These are phyloP conservation scores for Drosophila tanythrix DNA, from an alignment of 2,888 invertebrate genomes.

Conservation along the genomic window DNA sequence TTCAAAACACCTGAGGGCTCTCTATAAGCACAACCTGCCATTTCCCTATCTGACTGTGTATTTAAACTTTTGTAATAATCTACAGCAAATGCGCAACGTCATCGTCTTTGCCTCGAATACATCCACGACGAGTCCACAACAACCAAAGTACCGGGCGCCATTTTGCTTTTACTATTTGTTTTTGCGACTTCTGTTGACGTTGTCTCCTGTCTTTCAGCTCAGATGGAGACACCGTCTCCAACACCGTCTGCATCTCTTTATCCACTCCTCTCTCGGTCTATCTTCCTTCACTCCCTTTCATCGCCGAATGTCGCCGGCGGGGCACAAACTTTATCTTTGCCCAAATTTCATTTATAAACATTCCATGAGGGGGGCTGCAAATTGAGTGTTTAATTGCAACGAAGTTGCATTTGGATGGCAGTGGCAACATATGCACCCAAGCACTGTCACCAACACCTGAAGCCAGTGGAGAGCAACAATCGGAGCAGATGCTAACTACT, in stretches of 20 bases:
- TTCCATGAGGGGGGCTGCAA: slow-evolving; percentile 63
- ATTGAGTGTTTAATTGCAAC: slow-evolving; percentile 77
- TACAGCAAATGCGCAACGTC: slow-evolving; percentile 77
- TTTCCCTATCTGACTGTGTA: slow-evolving; percentile 58
- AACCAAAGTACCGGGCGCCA: slow-evolving; percentile 68
- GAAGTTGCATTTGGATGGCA: slow-evolving; percentile 61
- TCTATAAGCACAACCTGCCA: slow-evolving; percentile 32
- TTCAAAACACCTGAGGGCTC: slow-evolving; percentile 68
- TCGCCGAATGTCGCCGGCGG: slow-evolving; percentile 47
- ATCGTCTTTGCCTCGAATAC: slow-evolving; percentile 55
- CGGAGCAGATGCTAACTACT: slow-evolving; percentile 27
- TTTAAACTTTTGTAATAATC: slow-evolving; percentile 79
- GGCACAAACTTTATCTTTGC: slow-evolving; percentile 74
- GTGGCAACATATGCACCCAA: slow-evolving; percentile 60
- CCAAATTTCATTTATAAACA: slow-evolving; percentile 77
- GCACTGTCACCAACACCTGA: slow-evolving; percentile 7
- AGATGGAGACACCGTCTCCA: background rate
- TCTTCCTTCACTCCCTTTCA: slow-evolving; percentile 6
- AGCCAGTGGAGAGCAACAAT: slow-evolving; percentile 6
- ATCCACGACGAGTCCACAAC: slow-evolving; percentile 31
- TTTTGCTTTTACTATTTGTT: slow-evolving; percentile 75
- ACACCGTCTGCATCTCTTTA: background rate
- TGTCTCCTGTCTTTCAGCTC: slow-evolving; percentile 51
- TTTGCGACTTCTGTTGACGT: slow-evolving; percentile 73
- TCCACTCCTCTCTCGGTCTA: background rate